Evolutionary conservation across 2,797 vertebrate species (phyloP), one percentile per base, ranked within the genome.

Genomic region (Pipistrellus kuhlii): DNA sequence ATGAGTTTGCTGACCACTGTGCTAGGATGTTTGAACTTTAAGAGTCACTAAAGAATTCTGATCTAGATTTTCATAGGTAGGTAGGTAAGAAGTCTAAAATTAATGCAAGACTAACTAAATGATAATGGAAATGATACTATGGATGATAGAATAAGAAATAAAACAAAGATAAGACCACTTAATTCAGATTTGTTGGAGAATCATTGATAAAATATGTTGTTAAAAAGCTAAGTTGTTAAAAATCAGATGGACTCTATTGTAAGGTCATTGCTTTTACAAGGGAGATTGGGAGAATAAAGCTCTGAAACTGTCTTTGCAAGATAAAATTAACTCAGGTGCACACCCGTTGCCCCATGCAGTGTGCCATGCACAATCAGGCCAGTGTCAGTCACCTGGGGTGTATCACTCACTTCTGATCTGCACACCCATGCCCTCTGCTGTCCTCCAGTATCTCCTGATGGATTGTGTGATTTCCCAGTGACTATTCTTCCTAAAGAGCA

Each of bases 161-260:
- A 92, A 88, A 78, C 48, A 20, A 30, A 95, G 55, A 32, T 18
- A 48, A 75, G 15, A 81, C 13, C 6, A 64, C 12, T 89, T 72
- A 44, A 84, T 86, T 93, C 41, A 87, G 68, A 90, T 35, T 91
- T 94, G 12, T 77, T 77, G 77, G 17, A 30, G 20, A 27, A 41
- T 85, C 7, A 7, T 5, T 85, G 82, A 86, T 12, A 48, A 95
- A 94, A 51, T 51, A 35, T 46, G 62, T 21, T 78, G 20, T 48
- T 68, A 77, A 77, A 94, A 93, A 95, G 32, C n/a, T 5, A 83
- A 3, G 5, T 27, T 80, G 64, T n/a, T 32, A 64, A 89, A 69
- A 83, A 76, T 89, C 32, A 83, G 48, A 53, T 59, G 30, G 51
- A 84, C 21, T 41, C 82, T n/a, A 23, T 30, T 51, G 25, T 30